Evolutionary conservation across 2,797 vertebrate genomes (phyloP).

Genomic region (Helostoma temminkii): DNA sequence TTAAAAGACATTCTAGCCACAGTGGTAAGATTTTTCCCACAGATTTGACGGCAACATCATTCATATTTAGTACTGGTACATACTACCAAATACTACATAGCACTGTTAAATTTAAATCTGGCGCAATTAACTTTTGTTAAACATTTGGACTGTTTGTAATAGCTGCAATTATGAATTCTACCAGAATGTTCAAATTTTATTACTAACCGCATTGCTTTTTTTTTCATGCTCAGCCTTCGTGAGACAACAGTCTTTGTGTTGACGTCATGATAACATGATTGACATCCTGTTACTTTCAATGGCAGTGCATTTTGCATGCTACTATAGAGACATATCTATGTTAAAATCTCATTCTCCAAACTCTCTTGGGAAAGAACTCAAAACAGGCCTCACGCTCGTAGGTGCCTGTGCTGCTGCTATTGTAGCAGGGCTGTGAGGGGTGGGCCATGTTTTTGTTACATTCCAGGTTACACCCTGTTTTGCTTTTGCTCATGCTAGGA

Average conservation of each 20-base stretch:
- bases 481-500: slow-evolving; percentile 63
- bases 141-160: slow-evolving; percentile 5
- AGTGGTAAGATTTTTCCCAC: slow-evolving; percentile 46
- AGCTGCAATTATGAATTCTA: slow-evolving; percentile 7
- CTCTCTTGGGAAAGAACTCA: slow-evolving; percentile 32
- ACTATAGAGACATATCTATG: slow-evolving; percentile 5
- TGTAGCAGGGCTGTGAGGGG: slow-evolving; percentile 36
- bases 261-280: not conserved
- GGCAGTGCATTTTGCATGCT: slow-evolving; percentile 49
- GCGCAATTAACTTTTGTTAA: slow-evolving; percentile 24
- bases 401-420: slow-evolving; percentile 35
- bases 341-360: slow-evolving; percentile 37
- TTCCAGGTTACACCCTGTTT: slow-evolving; percentile 83
- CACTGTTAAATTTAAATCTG: slow-evolving; percentile 34
- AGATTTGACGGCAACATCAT: slow-evolving; percentile 28
- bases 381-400: slow-evolving; percentile 41
- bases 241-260: slow-evolving; percentile 27
- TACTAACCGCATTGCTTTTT: not conserved
- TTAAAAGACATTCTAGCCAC: slow-evolving; percentile 51
- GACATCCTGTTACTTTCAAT: slow-evolving; percentile 56
- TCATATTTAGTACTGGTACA: slow-evolving; percentile 26
- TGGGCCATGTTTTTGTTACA: slow-evolving; percentile 71
- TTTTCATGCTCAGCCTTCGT: slow-evolving; percentile 2
- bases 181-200: not conserved
- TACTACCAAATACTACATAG: too few relatives aligned